Conservation (phyloP, 2,888 invertebrate genomes). For the Drosophila austrosaltans region DNA sequence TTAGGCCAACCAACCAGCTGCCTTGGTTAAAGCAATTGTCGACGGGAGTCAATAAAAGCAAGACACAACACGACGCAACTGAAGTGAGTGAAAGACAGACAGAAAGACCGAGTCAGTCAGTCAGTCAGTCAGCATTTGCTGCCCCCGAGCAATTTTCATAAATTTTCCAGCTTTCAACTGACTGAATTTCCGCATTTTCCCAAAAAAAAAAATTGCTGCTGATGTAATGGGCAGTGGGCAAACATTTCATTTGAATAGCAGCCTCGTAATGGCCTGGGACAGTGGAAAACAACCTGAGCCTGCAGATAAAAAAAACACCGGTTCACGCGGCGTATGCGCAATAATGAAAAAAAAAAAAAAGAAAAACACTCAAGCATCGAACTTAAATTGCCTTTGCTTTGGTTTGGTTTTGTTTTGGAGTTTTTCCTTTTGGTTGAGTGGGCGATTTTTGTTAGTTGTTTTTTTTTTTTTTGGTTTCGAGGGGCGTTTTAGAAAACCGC, state of each 20-base stretch:
- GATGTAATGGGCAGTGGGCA: conserved; percentile 65
- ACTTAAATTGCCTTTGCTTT: conserved; percentile 64
- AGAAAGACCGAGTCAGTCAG: background rate
- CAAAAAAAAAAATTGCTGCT: conserved; percentile 46
- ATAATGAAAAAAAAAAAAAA: conserved; percentile 30
- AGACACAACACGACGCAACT: background rate
- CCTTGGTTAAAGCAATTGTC: conserved; percentile 41
- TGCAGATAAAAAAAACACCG: conserved; percentile 14
- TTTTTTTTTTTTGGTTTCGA: conserved; percentile 12
- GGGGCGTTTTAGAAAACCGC: conserved; percentile 47
- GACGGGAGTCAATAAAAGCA: conserved; percentile 57
- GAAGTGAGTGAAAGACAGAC: conserved; percentile 11
- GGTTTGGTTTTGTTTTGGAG: background rate
- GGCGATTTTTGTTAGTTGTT: conserved; percentile 62
- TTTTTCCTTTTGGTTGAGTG: conserved; percentile 48
- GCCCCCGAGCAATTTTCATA: conserved; percentile 69
- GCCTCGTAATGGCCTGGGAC: conserved; percentile 66
- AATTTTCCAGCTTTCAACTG: conserved; percentile 58
- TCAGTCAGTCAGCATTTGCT: conserved; percentile 22
- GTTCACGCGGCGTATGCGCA: conserved; percentile 62
- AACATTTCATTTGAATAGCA: conserved; percentile 75
- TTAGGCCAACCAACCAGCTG: conserved; percentile 42
- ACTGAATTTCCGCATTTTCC: conserved; percentile 66
- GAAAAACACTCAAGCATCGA: conserved; percentile 39
- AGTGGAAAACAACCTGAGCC: conserved; percentile 34